A percentile compares a stretch with the other conserved stretches of the same genome.
Conservation (phyloP, 2,113 vertebrate species). For the Colaptes auratus region DNA sequence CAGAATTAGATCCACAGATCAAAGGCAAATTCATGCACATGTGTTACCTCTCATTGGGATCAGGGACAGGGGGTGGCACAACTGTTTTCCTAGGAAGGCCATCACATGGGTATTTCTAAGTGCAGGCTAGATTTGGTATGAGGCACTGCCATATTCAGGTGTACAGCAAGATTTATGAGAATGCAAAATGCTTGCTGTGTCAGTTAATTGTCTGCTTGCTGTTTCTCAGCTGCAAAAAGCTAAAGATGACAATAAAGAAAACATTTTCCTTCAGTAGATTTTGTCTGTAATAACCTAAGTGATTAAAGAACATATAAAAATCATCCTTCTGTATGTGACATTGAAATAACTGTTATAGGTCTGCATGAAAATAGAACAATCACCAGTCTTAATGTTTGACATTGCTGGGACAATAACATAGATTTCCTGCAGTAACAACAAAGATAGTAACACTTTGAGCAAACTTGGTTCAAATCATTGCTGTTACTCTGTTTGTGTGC, state of each 20-base stretch:
- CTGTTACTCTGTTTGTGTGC: neutral
- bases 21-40: neutral
- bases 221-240: neutral
- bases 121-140: neutral
- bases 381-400: neutral
- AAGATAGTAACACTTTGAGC: neutral
- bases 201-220: neutral
- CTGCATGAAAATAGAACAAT: neutral
- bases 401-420: neutral
- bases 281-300: neutral
- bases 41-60: neutral
- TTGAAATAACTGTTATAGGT: neutral
- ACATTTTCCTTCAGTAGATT: neutral
- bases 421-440: conserved; percentile 15
- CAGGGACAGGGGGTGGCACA: neutral
- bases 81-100: neutral
- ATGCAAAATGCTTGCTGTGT: neutral
- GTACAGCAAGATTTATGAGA: neutral
- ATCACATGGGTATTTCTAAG: neutral
- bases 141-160: neutral
- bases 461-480: neutral
- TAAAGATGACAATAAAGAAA: neutral
- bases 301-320: neutral
- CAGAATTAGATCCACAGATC: neutral
- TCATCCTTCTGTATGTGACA: neutral